phyloP scores from a whole-genome alignment of 2,113 vertebrate genomes.

The Balaeniceps rex region DNA sequence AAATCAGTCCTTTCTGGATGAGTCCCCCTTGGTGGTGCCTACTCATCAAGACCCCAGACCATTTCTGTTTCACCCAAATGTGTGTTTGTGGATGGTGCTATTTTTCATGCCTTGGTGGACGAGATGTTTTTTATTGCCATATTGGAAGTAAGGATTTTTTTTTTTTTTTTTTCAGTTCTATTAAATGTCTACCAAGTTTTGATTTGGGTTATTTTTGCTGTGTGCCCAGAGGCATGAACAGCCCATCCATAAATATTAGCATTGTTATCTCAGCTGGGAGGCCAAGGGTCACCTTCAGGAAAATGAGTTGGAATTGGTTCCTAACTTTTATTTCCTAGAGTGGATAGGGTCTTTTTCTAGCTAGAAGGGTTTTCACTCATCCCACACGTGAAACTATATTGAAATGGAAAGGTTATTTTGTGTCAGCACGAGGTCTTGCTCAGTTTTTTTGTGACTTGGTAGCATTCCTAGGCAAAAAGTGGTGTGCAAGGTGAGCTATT shows the following conservation, averaged over 20 bases:
- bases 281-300: constrained; percentile 48
- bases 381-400: neutral
- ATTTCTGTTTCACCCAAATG: neutral
- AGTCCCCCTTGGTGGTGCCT: neutral
- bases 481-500: neutral
- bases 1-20: neutral
- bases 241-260: constrained; percentile 46
- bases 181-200: constrained; percentile 28
- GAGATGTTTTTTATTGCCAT: neutral
- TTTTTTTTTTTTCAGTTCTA: neutral
- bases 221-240: constrained; percentile 38
- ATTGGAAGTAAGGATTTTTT: neutral
- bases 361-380: constrained; percentile 13
- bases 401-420: neutral
- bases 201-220: constrained; percentile 46
- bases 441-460: neutral
- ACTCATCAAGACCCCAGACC: neutral
- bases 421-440: neutral
- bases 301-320: constrained; percentile 37
- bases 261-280: constrained; percentile 61
- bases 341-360: neutral
- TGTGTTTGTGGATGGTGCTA: neutral
- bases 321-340: constrained; percentile 41
- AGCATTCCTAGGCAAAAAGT: neutral
- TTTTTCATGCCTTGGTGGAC: neutral